These are phyloP conservation scores for Lordiphosa mommai DNA, from an alignment of 1,140 invertebrate species.

Conservation along the genomic window DNA sequence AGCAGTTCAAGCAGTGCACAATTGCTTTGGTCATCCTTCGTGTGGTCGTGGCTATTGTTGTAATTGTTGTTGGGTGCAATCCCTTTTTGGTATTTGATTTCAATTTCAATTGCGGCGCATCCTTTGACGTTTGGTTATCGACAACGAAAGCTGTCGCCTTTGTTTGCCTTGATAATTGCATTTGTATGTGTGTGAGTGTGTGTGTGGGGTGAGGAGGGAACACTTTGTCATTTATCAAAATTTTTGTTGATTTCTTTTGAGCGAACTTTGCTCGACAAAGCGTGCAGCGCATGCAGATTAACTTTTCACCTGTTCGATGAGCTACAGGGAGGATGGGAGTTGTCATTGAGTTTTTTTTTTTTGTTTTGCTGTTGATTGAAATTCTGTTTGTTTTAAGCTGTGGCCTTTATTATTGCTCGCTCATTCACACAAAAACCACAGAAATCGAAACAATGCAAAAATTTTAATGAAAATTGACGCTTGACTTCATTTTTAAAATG, in stretches of 20 bases:
- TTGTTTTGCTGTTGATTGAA: conserved; percentile 70
- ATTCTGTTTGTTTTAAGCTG: conserved; percentile 72
- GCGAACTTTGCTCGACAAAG: conserved; percentile 65
- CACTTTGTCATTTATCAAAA: conserved; percentile 66
- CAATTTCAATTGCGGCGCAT: conserved; percentile 74
- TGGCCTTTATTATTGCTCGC: conserved; percentile 69
- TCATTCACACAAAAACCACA: conserved; percentile 61
- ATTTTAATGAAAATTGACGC: conserved; percentile 79
- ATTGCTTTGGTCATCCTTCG: not conserved
- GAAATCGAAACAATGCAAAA: conserved; percentile 67
- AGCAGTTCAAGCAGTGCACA: not conserved
- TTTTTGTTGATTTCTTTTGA: conserved; percentile 48
- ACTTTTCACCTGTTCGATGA: conserved; percentile 65
- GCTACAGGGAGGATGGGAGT: conserved; percentile 16
- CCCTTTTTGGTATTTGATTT: conserved; percentile 70
- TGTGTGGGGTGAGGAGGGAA: conserved; percentile 17
- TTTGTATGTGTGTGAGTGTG: conserved; percentile 44
- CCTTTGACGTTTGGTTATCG: conserved; percentile 71
- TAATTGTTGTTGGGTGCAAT: conserved; percentile 48
- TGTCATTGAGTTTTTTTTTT: conserved; percentile 52
- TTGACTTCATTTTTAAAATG: conserved; percentile 69
- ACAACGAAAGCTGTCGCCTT: conserved; percentile 66
- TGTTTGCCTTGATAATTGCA: conserved; percentile 74
- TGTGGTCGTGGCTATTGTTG: conserved; percentile 9
- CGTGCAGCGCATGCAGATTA: conserved; percentile 76